phyloP scores from a whole-genome alignment of 1,140 invertebrate genomes.

The Rhopalosiphum padi region DNA sequence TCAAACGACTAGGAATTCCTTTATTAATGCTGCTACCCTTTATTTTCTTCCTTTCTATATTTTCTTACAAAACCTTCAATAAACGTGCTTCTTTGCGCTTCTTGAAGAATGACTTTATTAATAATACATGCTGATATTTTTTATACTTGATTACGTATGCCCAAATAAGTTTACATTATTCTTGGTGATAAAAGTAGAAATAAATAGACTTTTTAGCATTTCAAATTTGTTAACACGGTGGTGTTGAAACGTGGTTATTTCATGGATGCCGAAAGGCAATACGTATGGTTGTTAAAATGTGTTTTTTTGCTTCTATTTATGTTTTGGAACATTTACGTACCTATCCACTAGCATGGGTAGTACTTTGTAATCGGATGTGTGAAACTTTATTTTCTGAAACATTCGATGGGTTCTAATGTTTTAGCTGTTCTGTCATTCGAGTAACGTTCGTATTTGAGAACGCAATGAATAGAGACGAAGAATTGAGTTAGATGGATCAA shows the following conservation, averaged over 20 bases:
- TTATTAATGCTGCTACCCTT: conserved; percentile 25
- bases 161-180: neutral
- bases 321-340: neutral
- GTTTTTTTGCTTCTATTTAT: neutral
- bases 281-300: neutral
- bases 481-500: neutral
- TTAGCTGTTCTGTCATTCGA: neutral
- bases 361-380: neutral
- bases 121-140: neutral
- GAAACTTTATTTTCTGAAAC: neutral
- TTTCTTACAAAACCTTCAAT: neutral
- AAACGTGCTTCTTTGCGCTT: neutral
- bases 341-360: neutral
- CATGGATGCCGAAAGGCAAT: neutral
- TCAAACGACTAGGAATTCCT: neutral
- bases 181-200: neutral
- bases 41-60: neutral
- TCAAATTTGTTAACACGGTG: neutral
- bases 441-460: neutral
- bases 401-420: conserved; percentile 2
- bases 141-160: neutral
- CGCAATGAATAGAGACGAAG: neutral
- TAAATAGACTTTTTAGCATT: neutral
- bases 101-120: neutral
- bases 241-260: neutral